Conservation (phyloP, 2,113 vertebrate genomes). For the Hypocryptadius cinnamomeus region DNA sequence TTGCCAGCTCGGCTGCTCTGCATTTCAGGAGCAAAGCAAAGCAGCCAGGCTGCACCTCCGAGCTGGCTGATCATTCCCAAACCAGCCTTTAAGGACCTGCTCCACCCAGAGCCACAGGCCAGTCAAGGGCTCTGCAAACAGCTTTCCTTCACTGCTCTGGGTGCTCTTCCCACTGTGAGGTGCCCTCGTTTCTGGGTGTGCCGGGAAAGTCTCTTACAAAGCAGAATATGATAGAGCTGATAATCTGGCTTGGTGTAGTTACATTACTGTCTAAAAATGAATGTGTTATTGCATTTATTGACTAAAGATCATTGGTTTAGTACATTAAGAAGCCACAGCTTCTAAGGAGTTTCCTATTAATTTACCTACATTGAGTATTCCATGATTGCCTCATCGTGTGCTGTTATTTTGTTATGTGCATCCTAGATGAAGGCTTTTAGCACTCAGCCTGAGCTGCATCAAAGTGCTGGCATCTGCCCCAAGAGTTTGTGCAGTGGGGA, state of each 20-base stretch:
- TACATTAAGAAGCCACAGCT: constrained; percentile 26
- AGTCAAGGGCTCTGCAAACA: not conserved
- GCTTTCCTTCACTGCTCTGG: not conserved
- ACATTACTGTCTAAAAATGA: not conserved
- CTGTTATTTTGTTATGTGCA: not conserved
- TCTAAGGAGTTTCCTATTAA: constrained; percentile 25
- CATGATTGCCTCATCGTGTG: not conserved
- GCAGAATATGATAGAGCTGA: not conserved
- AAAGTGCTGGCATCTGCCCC: not conserved
- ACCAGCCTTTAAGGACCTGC: not conserved
- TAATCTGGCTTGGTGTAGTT: not conserved
- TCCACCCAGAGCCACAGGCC: not conserved
- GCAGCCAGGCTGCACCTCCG: not conserved
- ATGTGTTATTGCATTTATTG: not conserved
- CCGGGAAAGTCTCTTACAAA: not conserved
- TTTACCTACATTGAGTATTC: constrained; percentile 7
- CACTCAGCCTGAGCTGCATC: not conserved
- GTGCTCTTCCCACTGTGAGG: not conserved
- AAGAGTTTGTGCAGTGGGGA: not conserved
- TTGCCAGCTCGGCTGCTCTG: not conserved
- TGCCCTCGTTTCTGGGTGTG: not conserved
- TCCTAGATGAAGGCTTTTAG: constrained; percentile 1
- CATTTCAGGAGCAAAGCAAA: not conserved
- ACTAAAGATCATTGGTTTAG: not conserved
- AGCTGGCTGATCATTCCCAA: not conserved